These are phyloP conservation scores for Sebastes iracundus DNA, from an alignment of 2,797 vertebrate genomes.

Conservation along the genomic window DNA sequence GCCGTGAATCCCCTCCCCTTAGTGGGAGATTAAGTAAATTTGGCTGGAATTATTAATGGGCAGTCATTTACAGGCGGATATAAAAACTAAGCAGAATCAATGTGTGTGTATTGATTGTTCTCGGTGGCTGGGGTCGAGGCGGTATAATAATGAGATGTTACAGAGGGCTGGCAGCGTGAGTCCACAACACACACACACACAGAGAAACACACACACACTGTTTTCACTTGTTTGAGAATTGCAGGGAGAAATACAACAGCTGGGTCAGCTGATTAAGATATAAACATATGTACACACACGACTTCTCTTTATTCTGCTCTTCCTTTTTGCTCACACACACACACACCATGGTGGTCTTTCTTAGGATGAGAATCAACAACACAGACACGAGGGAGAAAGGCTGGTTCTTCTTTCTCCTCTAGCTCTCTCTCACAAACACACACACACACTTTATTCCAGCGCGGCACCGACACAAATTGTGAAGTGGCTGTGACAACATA, in stretches of 20 bases:
- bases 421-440: constrained; percentile 20
- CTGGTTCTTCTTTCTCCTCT: constrained; percentile 38
- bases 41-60: constrained; percentile 85
- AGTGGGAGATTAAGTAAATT: constrained; percentile 84
- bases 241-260: constrained; percentile 52
- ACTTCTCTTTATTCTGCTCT: constrained; percentile 35
- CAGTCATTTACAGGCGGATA: constrained; percentile 84
- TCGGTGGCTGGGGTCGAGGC: constrained; percentile 81
- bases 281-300: constrained; percentile 55
- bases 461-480: constrained; percentile 83
- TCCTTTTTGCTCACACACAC: background rate
- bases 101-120: constrained; percentile 83
- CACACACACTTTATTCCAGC: constrained; percentile 75
- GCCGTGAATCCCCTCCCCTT: constrained; percentile 71
- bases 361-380: constrained; percentile 79
- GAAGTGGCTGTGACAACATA: constrained; percentile 89
- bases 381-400: constrained; percentile 66
- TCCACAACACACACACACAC: constrained; percentile 40
- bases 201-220: constrained; percentile 29
- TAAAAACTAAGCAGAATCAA: constrained; percentile 86
- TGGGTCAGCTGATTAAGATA: constrained; percentile 69
- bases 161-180: constrained; percentile 69
- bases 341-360: constrained; percentile 57
- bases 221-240: constrained; percentile 53
- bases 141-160: constrained; percentile 86